A percentile compares a stretch with the other conserved stretches of the same genome.
Conservation (phyloP, 2,888 invertebrate genomes). For the Nezara viridula region DNA sequence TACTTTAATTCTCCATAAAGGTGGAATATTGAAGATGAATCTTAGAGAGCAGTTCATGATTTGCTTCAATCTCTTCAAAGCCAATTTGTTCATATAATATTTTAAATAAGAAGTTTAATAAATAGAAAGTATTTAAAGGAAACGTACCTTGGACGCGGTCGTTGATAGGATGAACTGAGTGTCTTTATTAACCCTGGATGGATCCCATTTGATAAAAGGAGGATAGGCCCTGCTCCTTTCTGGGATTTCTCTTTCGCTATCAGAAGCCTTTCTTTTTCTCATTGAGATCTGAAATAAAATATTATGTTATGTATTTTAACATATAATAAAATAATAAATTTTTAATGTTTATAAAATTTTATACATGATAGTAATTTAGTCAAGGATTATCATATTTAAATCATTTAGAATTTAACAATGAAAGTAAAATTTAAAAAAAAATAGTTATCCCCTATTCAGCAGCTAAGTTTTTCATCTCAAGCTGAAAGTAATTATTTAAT, state of each 20-base stretch:
- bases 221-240: conserved; percentile 68
- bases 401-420: too few relatives aligned
- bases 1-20: too few relatives aligned
- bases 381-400: too few relatives aligned
- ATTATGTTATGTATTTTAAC: background rate
- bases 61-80: too few relatives aligned
- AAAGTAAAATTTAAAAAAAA: too few relatives aligned
- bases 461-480: too few relatives aligned
- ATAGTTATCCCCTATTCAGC: too few relatives aligned
- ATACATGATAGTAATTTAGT: background rate
- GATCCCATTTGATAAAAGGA: conserved; percentile 76
- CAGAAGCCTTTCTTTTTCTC: conserved; percentile 72
- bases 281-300: conserved; percentile 72
- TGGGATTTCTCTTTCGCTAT: conserved; percentile 68
- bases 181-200: conserved; percentile 78
- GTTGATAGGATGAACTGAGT: conserved; percentile 80
- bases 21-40: too few relatives aligned
- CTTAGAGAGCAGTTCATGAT: too few relatives aligned
- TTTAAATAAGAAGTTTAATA: background rate
- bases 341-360: background rate
- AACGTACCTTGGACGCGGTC: conserved; percentile 66
- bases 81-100: background rate
- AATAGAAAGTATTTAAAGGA: too few relatives aligned
- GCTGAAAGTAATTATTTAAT: too few relatives aligned
- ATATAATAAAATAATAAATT: background rate